Evolutionary conservation across 2,797 vertebrate species (phyloP).

Genomic region (Hipposideros larvatus): DNA sequence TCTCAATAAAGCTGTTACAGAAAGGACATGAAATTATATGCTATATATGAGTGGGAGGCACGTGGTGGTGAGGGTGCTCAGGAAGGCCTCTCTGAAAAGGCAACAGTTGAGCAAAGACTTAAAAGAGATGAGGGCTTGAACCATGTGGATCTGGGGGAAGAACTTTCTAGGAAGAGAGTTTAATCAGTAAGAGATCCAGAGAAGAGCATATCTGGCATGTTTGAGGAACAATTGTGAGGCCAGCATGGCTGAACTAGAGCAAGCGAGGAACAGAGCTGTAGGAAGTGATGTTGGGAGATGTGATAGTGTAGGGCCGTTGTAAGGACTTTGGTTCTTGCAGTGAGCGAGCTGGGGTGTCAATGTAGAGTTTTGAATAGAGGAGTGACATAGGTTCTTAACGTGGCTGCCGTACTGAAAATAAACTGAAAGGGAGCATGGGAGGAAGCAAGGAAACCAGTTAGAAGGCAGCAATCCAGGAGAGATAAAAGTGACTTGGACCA

Average conservation of each 20-base stretch:
- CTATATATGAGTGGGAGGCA: background rate
- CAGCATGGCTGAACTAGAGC: background rate
- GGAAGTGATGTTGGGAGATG: background rate
- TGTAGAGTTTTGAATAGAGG: background rate
- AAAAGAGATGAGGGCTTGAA: background rate
- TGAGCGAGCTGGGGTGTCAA: background rate
- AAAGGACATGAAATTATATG: constrained; percentile 23
- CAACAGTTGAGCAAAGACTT: background rate
- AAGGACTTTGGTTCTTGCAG: background rate
- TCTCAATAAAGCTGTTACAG: background rate
- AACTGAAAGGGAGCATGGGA: background rate
- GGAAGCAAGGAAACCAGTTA: background rate
- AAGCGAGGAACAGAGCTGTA: background rate
- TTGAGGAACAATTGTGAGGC: background rate
- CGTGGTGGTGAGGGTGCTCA: background rate
- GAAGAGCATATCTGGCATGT: background rate
- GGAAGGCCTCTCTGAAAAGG: background rate
- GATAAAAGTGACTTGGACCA: background rate
- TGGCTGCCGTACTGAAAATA: constrained; percentile 39
- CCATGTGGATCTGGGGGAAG: background rate
- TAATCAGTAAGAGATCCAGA: background rate
- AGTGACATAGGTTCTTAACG: background rate
- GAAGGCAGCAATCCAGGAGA: constrained; percentile 38
- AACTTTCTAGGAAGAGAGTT: constrained; percentile 1
- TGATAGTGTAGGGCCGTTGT: background rate